These are phyloP conservation scores for Neria commutata DNA, from an alignment of 2,888 invertebrate genomes.

Conservation along the genomic window DNA sequence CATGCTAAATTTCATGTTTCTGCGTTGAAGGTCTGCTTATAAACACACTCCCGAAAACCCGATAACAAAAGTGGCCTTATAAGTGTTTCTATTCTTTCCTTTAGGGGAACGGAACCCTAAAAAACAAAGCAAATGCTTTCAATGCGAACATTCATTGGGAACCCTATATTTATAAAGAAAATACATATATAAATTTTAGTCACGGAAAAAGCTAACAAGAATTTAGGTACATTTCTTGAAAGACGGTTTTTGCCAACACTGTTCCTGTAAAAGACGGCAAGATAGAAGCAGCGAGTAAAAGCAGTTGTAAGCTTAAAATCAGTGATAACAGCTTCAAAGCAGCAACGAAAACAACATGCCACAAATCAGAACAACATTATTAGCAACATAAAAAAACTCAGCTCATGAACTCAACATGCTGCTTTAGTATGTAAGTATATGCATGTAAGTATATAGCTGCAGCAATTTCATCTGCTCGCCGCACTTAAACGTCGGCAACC, in stretches of 20 bases:
- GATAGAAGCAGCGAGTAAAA: slow-evolving; percentile 1
- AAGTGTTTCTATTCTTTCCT: no score
- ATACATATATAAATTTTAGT: neutral
- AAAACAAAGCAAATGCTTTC: no score
- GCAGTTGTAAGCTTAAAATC: neutral
- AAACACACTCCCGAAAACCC: no score
- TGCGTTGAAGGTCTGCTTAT: no score
- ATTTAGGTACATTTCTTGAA: no score
- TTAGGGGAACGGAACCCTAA: no score
- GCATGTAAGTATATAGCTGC: no score
- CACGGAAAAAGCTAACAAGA: slow-evolving; percentile 4
- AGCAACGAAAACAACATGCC: slow-evolving; percentile 1
- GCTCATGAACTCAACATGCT: slow-evolving; percentile 9
- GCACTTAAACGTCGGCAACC: no score
- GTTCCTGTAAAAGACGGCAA: slow-evolving; percentile 10
- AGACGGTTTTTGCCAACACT: slow-evolving; percentile 7
- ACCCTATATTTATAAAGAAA: neutral
- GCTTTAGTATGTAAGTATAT: neutral
- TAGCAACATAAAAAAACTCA: neutral
- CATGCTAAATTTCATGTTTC: no score
- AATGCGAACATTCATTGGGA: no score
- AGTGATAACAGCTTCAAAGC: neutral
- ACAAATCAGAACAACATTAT: slow-evolving; percentile 3
- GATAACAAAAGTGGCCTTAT: no score
- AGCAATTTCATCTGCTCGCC: no score